Evolutionary conservation across 2,888 invertebrate genomes (phyloP).

Genomic region (Labia minor): DNA sequence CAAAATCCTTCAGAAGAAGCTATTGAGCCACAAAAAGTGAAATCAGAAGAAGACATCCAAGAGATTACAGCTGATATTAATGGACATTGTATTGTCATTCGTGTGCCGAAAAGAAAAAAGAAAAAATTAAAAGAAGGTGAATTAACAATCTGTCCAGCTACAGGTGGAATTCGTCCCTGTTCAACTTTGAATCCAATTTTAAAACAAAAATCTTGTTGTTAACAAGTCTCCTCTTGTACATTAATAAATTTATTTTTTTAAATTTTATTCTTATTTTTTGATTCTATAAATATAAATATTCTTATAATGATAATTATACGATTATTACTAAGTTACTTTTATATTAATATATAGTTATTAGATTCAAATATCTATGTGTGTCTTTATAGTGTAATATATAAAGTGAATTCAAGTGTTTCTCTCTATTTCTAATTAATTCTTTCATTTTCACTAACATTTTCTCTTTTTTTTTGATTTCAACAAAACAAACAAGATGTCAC

Average conservation of each 20-base stretch:
- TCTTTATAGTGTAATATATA: background rate
- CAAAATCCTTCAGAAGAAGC: background rate
- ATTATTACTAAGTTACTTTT: too few species aligned
- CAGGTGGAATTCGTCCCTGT: background rate
- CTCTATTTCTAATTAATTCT: too few species aligned
- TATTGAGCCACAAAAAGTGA: background rate
- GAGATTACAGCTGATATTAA: background rate
- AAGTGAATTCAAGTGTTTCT: background rate
- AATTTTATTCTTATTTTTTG: too few species aligned
- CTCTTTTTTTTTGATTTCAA: background rate
- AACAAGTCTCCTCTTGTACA: too few species aligned
- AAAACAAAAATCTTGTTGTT: background rate
- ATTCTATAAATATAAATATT: too few species aligned
- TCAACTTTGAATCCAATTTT: background rate
- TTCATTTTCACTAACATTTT: too few species aligned
- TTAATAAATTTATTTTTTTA: too few species aligned
- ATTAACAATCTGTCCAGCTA: background rate
- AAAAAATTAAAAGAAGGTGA: background rate
- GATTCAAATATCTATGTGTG: too few species aligned
- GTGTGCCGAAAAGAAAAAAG: background rate
- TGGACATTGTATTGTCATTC: background rate
- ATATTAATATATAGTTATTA: too few species aligned
- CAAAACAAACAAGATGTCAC: conserved; percentile 13
- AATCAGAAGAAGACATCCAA: background rate
- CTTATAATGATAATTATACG: too few species aligned